Evolutionary conservation across 2,113 vertebrate genomes (phyloP), one percentile per base, ranked within the genome.

Genomic region (Phrynosoma platyrhinos): DNA sequence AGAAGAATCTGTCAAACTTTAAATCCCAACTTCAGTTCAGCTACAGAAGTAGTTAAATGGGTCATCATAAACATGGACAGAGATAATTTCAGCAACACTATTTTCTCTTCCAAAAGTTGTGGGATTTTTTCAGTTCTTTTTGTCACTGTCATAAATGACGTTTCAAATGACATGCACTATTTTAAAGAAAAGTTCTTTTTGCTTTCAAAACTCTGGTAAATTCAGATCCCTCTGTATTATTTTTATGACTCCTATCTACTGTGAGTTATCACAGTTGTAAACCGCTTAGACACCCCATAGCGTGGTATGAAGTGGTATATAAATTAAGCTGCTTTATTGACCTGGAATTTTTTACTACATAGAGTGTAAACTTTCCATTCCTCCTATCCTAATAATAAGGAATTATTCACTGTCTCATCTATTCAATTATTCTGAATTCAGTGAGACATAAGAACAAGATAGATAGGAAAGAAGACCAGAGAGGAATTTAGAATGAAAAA

Each of bases 1-100:
- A 78, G 66, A 94, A 86, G 62, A 91, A 88, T 95, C 93, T 94
- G 75, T 93, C 93, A 94, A 94, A 75, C 95, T 94, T 87, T 90
- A 90, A 96, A 95, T 96, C 95, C 90, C 84, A 93, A 89, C 25
- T 89, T 55, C 91, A 95, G 71, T 92, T 95, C 88, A 95, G 94
- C 84, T 93, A 90, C 91, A 93, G 91, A 80, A 66, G 86, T 18
- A 88, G 75, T 89, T 93, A 83, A 66, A 82, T n/a, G 58, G 23
- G 64, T 95, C 82, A 92, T 84, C 93, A 86, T 83, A 95, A 93
- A 89, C 84, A 81, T 81, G 30, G 6, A 5, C 9, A 3, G 2
- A 87, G 71, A 86, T 1, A 16, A 62, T 71, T 94, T 88, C 47
- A 88, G 92, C 96, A 95, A 93, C 90, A 66, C 87, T 89, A 53